A percentile compares a stretch with the other conserved stretches of the same genome.
Evolutionary conservation across 2,888 invertebrate genomes (phyloP).

Genomic region (Coremacera marginata): DNA sequence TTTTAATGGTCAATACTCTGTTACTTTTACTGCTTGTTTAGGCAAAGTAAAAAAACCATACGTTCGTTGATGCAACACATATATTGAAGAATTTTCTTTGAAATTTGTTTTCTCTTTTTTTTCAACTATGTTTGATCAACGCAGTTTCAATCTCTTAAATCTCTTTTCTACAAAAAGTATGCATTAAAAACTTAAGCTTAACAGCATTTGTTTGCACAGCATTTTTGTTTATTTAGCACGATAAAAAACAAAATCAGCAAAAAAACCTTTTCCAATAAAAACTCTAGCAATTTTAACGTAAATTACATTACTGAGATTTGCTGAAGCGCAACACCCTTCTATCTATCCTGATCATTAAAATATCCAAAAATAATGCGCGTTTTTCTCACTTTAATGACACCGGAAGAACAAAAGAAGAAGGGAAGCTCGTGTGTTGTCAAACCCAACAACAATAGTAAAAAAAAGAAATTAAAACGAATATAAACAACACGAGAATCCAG

Average conservation of each 20-base stretch:
- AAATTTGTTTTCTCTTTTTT: background rate
- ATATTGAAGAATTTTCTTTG: background rate
- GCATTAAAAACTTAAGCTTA: background rate
- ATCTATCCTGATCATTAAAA: constrained; percentile 6
- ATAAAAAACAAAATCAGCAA: background rate
- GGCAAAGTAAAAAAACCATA: too few relatives aligned
- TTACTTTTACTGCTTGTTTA: too few relatives aligned
- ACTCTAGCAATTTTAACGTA: background rate
- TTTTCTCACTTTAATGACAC: constrained; percentile 30
- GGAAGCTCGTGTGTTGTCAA: constrained; percentile 20
- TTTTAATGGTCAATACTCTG: too few relatives aligned
- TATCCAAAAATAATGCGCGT: constrained; percentile 8
- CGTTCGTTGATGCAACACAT: too few relatives aligned
- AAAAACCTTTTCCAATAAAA: constrained; percentile 21
- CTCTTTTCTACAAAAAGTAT: background rate
- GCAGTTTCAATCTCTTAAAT: too few relatives aligned
- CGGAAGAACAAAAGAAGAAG: constrained; percentile 12
- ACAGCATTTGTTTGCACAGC: constrained; percentile 12
- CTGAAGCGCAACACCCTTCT: constrained; percentile 33
- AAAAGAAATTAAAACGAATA: background rate
- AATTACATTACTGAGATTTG: constrained; percentile 15
- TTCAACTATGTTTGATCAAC: background rate
- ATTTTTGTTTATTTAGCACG: background rate
- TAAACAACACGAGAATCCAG: background rate
- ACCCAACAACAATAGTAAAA: background rate